Percentiles rank a stretch among this genome's conserved stretches.
Evolutionary conservation across 1,140 invertebrate genomes (phyloP).

Genomic region (Drosophila azteca): DNA sequence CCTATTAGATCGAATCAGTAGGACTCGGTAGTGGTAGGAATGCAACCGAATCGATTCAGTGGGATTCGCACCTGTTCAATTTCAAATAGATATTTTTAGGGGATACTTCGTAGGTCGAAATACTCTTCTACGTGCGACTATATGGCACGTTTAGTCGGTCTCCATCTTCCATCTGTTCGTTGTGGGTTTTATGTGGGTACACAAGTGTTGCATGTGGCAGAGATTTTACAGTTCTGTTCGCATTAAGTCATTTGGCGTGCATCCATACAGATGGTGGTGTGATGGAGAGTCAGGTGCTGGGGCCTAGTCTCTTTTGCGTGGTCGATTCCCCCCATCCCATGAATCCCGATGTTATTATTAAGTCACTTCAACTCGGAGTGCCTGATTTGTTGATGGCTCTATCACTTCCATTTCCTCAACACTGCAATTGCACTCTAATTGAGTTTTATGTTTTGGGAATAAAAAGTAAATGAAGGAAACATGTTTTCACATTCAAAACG

Average conservation of each 20-base stretch:
- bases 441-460: conserved; percentile 48
- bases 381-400: conserved; percentile 60
- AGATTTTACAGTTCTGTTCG: conserved; percentile 46
- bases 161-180: not conserved
- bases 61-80: too few relatives aligned
- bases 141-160: too few relatives aligned
- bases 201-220: conserved; percentile 35
- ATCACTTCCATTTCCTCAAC: conserved; percentile 42
- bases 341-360: conserved; percentile 46
- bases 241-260: conserved; percentile 65
- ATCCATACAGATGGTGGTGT: not conserved
- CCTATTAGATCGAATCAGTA: too few relatives aligned
- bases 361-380: conserved; percentile 53
- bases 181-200: conserved; percentile 35
- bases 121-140: too few relatives aligned
- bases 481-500: too few relatives aligned
- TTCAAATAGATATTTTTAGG: too few relatives aligned
- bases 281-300: too few relatives aligned
- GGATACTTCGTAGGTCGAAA: too few relatives aligned
- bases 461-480: not conserved
- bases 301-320: not conserved
- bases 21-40: too few relatives aligned
- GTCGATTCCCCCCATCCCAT: conserved; percentile 29
- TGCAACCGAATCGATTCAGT: too few relatives aligned
- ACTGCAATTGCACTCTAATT: conserved; percentile 52